A percentile compares a stretch with the other conserved stretches of the same genome.
These are phyloP conservation scores for Castor canadensis DNA, from an alignment of 2,113 vertebrate genomes.

Conservation along the genomic window DNA sequence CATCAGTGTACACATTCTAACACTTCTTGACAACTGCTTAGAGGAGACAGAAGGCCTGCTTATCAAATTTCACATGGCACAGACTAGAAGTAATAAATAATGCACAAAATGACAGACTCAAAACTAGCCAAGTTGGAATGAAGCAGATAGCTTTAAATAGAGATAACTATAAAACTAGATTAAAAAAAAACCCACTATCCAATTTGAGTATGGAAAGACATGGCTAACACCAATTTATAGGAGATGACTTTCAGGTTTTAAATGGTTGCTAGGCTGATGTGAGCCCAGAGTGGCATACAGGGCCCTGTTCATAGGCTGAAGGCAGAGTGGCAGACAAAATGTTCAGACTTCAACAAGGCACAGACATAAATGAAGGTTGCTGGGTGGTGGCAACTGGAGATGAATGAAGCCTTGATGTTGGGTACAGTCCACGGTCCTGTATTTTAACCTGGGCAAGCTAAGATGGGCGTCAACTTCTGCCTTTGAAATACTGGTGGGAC, in stretches of 20 bases:
- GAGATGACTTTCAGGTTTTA: neutral
- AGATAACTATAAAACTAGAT: constrained; percentile 21
- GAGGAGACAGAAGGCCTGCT: constrained; percentile 55
- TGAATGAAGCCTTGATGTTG: neutral
- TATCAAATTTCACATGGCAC: constrained; percentile 68
- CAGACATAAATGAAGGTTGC: neutral
- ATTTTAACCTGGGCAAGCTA: neutral
- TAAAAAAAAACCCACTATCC: neutral
- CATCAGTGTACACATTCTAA: constrained; percentile 48
- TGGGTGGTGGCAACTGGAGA: neutral
- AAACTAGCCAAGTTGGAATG: constrained; percentile 42
- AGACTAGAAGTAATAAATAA: constrained; percentile 64
- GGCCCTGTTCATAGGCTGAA: neutral
- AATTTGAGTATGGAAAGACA: neutral
- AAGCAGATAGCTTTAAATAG: constrained; percentile 43
- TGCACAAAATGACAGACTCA: constrained; percentile 49
- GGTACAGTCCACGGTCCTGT: neutral
- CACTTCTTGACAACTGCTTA: constrained; percentile 63
- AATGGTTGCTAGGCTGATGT: neutral
- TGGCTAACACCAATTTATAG: neutral
- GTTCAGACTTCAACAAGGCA: neutral
- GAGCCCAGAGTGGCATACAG: neutral
- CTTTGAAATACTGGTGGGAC: neutral
- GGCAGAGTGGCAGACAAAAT: neutral
- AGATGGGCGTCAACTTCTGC: neutral